phyloP scores from a whole-genome alignment of 2,113 vertebrate species.

The Pedetes capensis region DNA sequence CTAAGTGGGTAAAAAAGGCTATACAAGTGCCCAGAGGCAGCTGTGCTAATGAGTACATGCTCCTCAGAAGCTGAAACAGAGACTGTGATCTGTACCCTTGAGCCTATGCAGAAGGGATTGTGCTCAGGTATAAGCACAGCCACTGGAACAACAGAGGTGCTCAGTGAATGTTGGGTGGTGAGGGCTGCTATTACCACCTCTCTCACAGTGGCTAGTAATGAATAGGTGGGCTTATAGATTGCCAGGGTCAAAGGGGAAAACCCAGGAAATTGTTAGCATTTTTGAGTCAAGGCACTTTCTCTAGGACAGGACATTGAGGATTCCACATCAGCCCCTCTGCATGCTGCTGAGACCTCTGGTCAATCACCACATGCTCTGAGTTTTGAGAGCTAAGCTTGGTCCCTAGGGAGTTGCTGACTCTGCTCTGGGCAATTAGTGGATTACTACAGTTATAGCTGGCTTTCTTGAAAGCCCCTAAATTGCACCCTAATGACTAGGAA shows the following conservation, averaged over 20 bases:
- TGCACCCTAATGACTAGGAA: slow-evolving; percentile 10
- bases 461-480: slow-evolving; percentile 42
- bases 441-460: background rate
- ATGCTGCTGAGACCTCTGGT: background rate
- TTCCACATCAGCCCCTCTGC: background rate
- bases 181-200: background rate
- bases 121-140: fast-evolving
- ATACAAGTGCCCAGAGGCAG: background rate
- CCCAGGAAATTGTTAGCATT: background rate
- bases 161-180: background rate
- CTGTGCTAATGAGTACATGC: background rate
- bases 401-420: background rate
- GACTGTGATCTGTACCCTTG: background rate
- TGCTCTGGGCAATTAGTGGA: background rate
- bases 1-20: background rate
- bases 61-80: background rate
- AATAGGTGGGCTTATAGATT: background rate
- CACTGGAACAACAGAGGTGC: too few species aligned
- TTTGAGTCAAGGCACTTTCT: background rate
- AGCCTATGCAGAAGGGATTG: fast-evolving
- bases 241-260: background rate
- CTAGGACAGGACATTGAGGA: background rate
- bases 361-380: background rate
- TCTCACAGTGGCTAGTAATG: background rate
- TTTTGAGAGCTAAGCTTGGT: background rate